These are phyloP conservation scores for Tipula helvola DNA, from an alignment of 2,888 invertebrate genomes.

Conservation along the genomic window DNA sequence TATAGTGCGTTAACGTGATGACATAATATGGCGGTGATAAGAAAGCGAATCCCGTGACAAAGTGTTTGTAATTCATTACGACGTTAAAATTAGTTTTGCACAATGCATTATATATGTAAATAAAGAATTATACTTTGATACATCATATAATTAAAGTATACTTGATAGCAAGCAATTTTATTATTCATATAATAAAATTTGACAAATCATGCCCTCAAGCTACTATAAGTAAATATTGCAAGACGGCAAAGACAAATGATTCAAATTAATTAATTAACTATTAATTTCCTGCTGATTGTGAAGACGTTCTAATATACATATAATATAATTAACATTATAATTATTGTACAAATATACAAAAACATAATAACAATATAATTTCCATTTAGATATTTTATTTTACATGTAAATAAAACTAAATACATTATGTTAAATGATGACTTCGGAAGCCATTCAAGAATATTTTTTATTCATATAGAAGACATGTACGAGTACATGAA, in stretches of 20 bases:
- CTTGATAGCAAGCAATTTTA: background rate
- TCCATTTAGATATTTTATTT: background rate
- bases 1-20: background rate
- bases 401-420: background rate
- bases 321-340: background rate
- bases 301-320: background rate
- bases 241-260: background rate
- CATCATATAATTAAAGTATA: background rate
- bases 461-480: background rate
- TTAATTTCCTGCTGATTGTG: background rate
- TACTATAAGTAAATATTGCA: background rate
- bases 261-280: background rate
- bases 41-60: background rate
- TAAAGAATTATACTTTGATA: background rate
- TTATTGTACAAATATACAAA: background rate
- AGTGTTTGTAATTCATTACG: background rate
- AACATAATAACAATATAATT: background rate
- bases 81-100: background rate
- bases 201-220: background rate
- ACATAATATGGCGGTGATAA: background rate
- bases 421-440: background rate
- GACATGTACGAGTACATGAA: background rate
- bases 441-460: background rate
- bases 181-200: background rate
- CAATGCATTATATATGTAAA: too few species aligned